Conservation (phyloP, 2,888 invertebrate genomes). For the Archips crataeganus region DNA sequence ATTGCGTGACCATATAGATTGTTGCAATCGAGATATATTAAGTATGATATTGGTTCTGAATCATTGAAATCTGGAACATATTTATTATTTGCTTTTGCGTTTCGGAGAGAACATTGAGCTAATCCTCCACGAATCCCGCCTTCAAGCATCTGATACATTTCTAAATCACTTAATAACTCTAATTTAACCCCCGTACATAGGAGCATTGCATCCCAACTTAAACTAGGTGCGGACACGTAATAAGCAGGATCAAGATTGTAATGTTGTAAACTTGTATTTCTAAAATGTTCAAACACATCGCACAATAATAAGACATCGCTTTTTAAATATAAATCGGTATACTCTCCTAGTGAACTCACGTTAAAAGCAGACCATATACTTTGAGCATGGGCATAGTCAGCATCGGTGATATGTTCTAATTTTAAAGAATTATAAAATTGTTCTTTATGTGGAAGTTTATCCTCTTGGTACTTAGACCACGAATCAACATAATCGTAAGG, state of each 20-base stretch:
- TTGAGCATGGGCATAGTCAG: not conserved
- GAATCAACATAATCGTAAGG: conserved; percentile 46
- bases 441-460: conserved; percentile 39
- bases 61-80: not conserved
- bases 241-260: conserved; percentile 50
- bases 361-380: conserved; percentile 46
- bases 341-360: conserved; percentile 46
- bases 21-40: not conserved
- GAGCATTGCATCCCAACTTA: conserved; percentile 49
- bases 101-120: conserved; percentile 1
- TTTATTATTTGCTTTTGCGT: not conserved
- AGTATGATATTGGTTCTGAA: not conserved
- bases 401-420: conserved; percentile 33
- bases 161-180: not conserved
- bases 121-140: not conserved
- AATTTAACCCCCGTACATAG: not conserved
- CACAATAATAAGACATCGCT: conserved; percentile 47
- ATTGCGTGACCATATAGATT: not conserved
- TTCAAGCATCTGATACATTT: not conserved
- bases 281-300: conserved; percentile 53
- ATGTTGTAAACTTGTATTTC: conserved; percentile 43
- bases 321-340: conserved; percentile 50
- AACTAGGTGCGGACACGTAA: conserved; percentile 47
- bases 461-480: conserved; percentile 41
- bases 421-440: conserved; percentile 42